These are phyloP conservation scores for Hofmannophila pseudospretella DNA, from an alignment of 2,888 invertebrate species.

Conservation along the genomic window DNA sequence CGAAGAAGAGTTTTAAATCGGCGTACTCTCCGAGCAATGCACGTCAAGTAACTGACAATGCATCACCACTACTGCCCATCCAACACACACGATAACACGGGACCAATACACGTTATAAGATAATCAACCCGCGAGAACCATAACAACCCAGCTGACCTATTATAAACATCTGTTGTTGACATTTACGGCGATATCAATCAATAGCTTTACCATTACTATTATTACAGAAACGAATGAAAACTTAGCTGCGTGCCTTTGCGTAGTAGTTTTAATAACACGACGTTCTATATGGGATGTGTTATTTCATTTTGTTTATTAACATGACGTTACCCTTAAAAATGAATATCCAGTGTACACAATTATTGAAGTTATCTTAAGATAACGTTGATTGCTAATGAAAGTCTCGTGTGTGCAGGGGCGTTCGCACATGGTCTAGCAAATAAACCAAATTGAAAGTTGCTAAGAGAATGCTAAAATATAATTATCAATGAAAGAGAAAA, in stretches of 20 bases:
- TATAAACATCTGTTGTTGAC: constrained; percentile 5
- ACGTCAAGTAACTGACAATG: constrained; percentile 50
- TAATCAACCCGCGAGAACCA: constrained; percentile 41
- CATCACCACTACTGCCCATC: constrained; percentile 23
- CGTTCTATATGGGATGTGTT: too few relatives aligned
- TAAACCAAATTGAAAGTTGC: not conserved
- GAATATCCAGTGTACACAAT: too few relatives aligned
- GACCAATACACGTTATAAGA: constrained; percentile 42
- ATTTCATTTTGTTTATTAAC: too few relatives aligned
- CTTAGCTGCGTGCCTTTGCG: not conserved
- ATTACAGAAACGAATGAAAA: not conserved
- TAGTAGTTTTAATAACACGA: not conserved
- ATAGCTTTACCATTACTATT: not conserved
- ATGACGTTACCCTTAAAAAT: too few relatives aligned
- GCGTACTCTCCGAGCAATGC: constrained; percentile 42
- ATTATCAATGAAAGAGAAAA: too few relatives aligned
- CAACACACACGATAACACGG: constrained; percentile 30
- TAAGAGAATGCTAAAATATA: too few relatives aligned
- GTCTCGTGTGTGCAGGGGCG: not conserved
- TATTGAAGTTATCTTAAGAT: not conserved
- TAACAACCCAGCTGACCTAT: constrained; percentile 14
- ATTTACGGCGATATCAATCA: not conserved
- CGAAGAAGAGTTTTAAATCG: constrained; percentile 19
- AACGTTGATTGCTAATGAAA: not conserved
- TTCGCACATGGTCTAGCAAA: not conserved